Percentiles rank a stretch among this genome's conserved stretches.
Conservation (phyloP, 2,797 vertebrate species). For the Trachops cirrhosus region DNA sequence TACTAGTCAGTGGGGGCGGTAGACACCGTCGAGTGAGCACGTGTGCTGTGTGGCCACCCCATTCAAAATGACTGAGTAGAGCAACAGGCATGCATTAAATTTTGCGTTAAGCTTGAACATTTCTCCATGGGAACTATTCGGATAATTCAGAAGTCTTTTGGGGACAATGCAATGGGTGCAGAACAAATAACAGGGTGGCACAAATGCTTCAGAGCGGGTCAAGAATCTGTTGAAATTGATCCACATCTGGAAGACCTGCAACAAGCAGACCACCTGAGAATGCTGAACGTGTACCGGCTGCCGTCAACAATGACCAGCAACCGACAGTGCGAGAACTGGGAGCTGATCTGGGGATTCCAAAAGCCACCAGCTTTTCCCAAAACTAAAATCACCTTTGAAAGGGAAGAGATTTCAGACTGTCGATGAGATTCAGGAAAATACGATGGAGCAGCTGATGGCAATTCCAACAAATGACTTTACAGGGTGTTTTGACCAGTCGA, state of each 20-base stretch:
- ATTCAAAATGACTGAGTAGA: background rate
- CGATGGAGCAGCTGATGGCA: background rate
- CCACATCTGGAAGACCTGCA: background rate
- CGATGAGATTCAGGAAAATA: background rate
- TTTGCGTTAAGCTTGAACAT: background rate
- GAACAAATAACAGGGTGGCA: background rate
- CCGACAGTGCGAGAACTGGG: background rate
- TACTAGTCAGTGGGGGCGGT: background rate
- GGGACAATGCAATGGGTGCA: background rate
- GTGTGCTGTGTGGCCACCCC: background rate
- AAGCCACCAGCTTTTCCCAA: background rate
- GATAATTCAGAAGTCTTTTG: background rate
- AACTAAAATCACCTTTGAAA: background rate
- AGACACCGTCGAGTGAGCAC: background rate
- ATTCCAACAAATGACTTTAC: background rate
- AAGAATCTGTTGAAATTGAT: background rate
- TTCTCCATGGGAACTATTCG: background rate
- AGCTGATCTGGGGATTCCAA: background rate
- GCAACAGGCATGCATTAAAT: background rate
- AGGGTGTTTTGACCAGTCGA: background rate
- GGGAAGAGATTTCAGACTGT: background rate
- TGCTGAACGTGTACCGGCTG: background rate
- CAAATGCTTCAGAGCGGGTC: background rate
- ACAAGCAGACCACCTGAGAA: background rate
- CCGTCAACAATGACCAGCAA: background rate